Conservation (phyloP, 2,797 vertebrate species). For the Hafferia zeledoni region DNA sequence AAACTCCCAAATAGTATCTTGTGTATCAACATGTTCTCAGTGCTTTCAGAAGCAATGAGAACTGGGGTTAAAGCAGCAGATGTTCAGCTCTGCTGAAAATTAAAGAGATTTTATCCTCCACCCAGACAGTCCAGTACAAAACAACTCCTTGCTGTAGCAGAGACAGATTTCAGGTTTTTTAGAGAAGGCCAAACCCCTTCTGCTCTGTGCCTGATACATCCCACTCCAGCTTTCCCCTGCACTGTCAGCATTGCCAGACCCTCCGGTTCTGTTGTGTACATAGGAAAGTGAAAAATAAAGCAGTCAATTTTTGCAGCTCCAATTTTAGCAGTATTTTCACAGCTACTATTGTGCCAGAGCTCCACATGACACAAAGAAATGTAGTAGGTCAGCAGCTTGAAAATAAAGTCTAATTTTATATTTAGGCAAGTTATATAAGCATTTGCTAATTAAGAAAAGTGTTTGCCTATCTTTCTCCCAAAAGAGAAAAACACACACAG, state of each 20-base stretch:
- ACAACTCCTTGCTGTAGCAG: background rate
- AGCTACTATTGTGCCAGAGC: conserved; percentile 65
- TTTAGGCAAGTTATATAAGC: conserved; percentile 58
- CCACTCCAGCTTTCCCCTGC: background rate
- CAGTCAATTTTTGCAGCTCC: conserved; percentile 43
- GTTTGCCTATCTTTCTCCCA: conserved; percentile 33
- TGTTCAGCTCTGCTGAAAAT: background rate
- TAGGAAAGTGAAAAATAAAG: conserved; percentile 58
- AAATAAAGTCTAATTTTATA: conserved; percentile 76
- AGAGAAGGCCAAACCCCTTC: background rate
- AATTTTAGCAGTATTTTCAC: conserved; percentile 71
- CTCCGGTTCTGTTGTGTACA: conserved; percentile 42
- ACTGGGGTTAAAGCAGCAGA: conserved; percentile 1
- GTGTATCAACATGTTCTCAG: background rate
- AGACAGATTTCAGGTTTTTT: background rate
- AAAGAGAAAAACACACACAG: conserved; percentile 22
- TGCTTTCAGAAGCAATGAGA: background rate
- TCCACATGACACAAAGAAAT: conserved; percentile 69
- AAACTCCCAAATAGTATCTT: background rate
- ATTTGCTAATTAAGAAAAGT: conserved; percentile 72
- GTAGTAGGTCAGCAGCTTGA: conserved; percentile 68
- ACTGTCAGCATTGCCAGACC: background rate
- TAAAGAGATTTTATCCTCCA: background rate
- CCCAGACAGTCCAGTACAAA: background rate
- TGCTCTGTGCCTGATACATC: background rate